phyloP scores from a whole-genome alignment of 2,888 invertebrate species.

The Netelia virgata region DNA sequence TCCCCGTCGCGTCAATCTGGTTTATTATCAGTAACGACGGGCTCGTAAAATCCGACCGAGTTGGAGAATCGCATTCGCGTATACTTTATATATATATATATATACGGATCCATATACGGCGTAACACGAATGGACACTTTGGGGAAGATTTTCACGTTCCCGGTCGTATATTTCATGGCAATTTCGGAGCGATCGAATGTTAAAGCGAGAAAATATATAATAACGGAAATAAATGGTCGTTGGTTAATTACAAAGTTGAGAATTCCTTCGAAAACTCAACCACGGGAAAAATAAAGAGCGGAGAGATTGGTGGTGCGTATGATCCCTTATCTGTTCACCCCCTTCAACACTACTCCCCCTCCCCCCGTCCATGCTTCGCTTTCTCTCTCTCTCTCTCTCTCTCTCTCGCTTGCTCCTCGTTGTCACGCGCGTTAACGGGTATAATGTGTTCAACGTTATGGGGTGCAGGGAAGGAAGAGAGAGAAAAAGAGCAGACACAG shows the following conservation, averaged over 20 bases:
- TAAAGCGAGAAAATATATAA: neutral
- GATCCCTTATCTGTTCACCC: conserved; percentile 46
- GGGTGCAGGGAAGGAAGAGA: neutral
- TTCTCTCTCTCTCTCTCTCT: neutral
- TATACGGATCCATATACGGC: neutral
- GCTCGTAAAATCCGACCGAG: conserved; percentile 13
- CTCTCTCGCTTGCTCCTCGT: conserved; percentile 24
- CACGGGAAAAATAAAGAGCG: neutral
- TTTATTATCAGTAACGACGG: conserved; percentile 36
- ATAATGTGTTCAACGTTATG: conserved; percentile 81
- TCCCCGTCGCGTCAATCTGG: neutral
- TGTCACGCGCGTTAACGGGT: conserved; percentile 69
- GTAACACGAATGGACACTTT: conserved; percentile 1
- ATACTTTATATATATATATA: neutral
- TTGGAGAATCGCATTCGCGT: neutral
- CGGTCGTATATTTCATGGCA: neutral
- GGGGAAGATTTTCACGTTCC: neutral
- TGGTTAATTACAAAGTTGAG: neutral
- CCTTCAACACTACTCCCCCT: neutral
- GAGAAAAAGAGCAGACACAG: conserved; percentile 3
- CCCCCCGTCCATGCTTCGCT: neutral
- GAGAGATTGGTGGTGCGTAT: conserved; percentile 20
- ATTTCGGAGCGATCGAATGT: neutral
- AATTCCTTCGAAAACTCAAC: neutral
- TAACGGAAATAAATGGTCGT: neutral